Base-by-base conservation (phyloP, 2,888 invertebrate species). In the Teleogryllus oceanicus region DNA sequence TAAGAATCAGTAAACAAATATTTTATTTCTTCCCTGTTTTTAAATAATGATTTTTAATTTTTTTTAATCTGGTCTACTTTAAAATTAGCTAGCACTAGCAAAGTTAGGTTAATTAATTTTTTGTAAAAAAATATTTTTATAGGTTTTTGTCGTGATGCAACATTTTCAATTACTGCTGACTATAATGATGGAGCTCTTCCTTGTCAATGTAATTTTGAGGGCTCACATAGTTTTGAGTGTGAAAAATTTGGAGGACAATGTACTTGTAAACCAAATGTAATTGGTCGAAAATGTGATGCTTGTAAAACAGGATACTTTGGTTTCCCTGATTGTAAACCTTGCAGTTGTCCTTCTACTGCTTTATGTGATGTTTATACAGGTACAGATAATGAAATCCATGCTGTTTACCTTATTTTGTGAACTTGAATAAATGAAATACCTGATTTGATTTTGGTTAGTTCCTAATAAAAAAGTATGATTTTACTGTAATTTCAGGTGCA, bases 211-310 rank as follows among this genome's bases (percentile, higher is more conserved):
- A 94, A 97, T 86, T 93, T 92, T 84, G 92, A 92, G 81, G 98
- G 99, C 0, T 95, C 97, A 0, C 89, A 90, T 78, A 94, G 93
- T 84, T 94, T 98, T 85, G 93, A 94, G 84, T 99, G 99, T 86
- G 93, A 94, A 82, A 91, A 93, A 74, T 98, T 97, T 86, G 99
- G 99, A 0, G 99, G 99, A 0, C 98, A 99, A 87, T 99, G 99
- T 86, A 92, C 92, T 8, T 99, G 99, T 87, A 93, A 93, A 85
- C 91, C 93, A 0, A 94, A 99, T 86, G 94, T 99, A 2, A 97
- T 99, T 83, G 99, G 99, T 1, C 90, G 98, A 51, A 92, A 91
- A 1, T 96, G 92, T 84, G 92, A 92, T 79, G 90, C 92, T 8
- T 96, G 96, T 86, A 91, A 92, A 82, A 96, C 97, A 0, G 98